Evolutionary conservation across 2,797 vertebrate genomes (phyloP).

Genomic region (Hybognathus amarus): DNA sequence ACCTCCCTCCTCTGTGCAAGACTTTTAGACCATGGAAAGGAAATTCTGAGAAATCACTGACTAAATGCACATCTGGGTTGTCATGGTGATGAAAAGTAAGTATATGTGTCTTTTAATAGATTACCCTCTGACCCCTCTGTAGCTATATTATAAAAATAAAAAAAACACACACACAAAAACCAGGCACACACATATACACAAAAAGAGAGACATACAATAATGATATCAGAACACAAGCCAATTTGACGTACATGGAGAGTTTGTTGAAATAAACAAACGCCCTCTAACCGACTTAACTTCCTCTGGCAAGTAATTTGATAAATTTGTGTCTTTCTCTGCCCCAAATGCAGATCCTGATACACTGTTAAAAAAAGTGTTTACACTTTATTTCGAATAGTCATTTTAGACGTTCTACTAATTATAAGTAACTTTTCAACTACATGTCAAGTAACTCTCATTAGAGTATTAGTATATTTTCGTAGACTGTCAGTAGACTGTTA

Average conservation of each 20-base stretch:
- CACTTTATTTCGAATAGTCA: no score
- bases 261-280: conserved; percentile 7
- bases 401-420: no score
- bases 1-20: conserved; percentile 41
- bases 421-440: no score
- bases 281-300: conserved; percentile 20
- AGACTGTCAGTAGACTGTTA: no score
- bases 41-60: conserved; percentile 48
- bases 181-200: background rate
- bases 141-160: background rate
- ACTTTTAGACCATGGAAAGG: conserved; percentile 33
- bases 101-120: background rate
- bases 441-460: no score
- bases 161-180: no score
- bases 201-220: conserved; percentile 29
- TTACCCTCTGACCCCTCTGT: conserved; percentile 3
- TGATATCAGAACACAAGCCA: background rate
- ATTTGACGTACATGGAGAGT: background rate
- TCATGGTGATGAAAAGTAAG: conserved; percentile 17
- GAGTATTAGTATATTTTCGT: no score
- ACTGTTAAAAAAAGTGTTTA: no score
- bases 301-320: conserved; percentile 12
- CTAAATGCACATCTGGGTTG: conserved; percentile 35
- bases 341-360: background rate
- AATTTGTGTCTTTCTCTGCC: conserved; percentile 25